Evolutionary conservation across 2,113 vertebrate species (phyloP).

Genomic region (Orycteropus afer): DNA sequence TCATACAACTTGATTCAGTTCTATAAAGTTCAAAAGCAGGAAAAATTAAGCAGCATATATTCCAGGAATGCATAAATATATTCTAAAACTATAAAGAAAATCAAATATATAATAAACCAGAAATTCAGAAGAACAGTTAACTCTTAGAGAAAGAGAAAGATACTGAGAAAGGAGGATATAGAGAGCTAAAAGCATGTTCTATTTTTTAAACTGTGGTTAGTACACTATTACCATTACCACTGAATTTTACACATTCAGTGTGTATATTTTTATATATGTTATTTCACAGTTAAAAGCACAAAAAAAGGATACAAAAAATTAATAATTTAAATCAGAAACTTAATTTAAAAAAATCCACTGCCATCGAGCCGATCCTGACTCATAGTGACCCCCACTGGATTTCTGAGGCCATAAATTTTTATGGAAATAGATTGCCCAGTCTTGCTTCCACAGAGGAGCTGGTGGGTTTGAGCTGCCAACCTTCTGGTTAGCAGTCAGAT

Average conservation of each 20-base stretch:
- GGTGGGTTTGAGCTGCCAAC: too few relatives aligned
- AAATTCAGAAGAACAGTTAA: not conserved
- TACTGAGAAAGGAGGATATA: not conserved
- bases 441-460: too few relatives aligned
- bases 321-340: conserved; percentile 23
- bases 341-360: too few relatives aligned
- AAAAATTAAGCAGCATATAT: conserved; percentile 8
- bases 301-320: not conserved
- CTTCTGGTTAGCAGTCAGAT: too few relatives aligned
- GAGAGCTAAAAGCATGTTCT: not conserved
- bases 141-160: not conserved
- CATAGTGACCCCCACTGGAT: too few relatives aligned
- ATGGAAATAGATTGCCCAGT: too few relatives aligned
- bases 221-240: not conserved
- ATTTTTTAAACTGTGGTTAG: not conserved
- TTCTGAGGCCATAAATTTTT: too few relatives aligned
- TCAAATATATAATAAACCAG: conserved; percentile 27
- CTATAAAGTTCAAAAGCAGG: conserved; percentile 11
- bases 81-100: not conserved
- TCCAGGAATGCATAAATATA: not conserved
- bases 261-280: not conserved
- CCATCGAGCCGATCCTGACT: too few relatives aligned
- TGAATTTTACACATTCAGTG: not conserved
- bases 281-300: conserved; percentile 47
- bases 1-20: not conserved